These are phyloP conservation scores for Apis dorsata DNA, from an alignment of 1,140 invertebrate species.

Conservation along the genomic window DNA sequence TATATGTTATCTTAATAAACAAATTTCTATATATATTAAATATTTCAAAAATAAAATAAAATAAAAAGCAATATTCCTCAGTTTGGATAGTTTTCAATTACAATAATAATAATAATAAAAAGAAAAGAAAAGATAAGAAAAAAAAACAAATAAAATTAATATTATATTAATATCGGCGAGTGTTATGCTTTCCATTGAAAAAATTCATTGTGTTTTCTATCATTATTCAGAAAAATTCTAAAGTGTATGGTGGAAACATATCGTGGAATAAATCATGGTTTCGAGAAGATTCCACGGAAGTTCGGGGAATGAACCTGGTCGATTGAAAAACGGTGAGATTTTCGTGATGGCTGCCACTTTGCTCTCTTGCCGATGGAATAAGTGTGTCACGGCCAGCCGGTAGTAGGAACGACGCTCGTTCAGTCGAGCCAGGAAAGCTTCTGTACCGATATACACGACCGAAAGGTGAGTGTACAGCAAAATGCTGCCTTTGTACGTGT, in stretches of 20 bases:
- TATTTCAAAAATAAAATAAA: too few relatives aligned
- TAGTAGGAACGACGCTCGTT: conserved; percentile 68
- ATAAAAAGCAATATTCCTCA: too few relatives aligned
- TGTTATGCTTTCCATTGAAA: background rate
- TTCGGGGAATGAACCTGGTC: background rate
- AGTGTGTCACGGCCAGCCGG: conserved; percentile 73
- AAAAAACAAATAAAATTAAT: too few relatives aligned
- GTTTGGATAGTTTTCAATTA: too few relatives aligned
- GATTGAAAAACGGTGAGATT: conserved; percentile 57
- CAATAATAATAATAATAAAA: too few relatives aligned
- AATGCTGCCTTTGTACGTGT: conserved; percentile 32
- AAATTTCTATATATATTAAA: too few relatives aligned
- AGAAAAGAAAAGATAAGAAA: background rate
- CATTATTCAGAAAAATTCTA: background rate
- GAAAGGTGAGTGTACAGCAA: conserved; percentile 65
- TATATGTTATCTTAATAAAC: too few relatives aligned
- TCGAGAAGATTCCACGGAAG: background rate
- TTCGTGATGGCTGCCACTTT: conserved; percentile 61
- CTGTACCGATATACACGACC: conserved; percentile 61
- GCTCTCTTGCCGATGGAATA: conserved; percentile 64
- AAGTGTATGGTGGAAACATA: background rate
- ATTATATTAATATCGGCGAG: too few relatives aligned
- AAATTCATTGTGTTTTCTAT: background rate
- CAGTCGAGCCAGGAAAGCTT: conserved; percentile 67
- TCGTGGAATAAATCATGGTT: background rate